phyloP scores from a whole-genome alignment of 1,140 invertebrate species.

The Cherax quadricarinatus region DNA sequence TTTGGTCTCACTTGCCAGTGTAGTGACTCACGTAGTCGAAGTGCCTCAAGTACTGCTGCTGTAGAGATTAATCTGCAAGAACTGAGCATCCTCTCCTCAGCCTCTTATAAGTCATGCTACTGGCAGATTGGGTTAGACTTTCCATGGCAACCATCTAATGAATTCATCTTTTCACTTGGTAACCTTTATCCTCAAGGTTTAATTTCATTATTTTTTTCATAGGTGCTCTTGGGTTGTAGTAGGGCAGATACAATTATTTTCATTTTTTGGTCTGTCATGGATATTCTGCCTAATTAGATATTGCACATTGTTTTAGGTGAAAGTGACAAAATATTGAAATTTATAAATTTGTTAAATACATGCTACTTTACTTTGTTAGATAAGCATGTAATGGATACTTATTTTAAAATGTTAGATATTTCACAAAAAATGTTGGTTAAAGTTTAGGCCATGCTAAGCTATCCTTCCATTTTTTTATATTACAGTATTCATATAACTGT shows the following conservation, averaged over 20 bases:
- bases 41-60: slow-evolving; percentile 68
- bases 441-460: slow-evolving; percentile 47
- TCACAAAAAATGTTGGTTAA: slow-evolving; percentile 58
- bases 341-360: slow-evolving; percentile 56
- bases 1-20: slow-evolving; percentile 61
- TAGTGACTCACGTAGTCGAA: slow-evolving; percentile 69
- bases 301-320: slow-evolving; percentile 63
- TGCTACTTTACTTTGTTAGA: slow-evolving; percentile 58
- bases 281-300: slow-evolving; percentile 53
- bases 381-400: slow-evolving; percentile 56
- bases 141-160: slow-evolving; percentile 41
- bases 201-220: background rate
- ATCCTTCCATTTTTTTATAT: slow-evolving; percentile 59
- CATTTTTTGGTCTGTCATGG: slow-evolving; percentile 43
- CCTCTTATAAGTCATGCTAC: slow-evolving; percentile 39
- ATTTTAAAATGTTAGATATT: slow-evolving; percentile 49
- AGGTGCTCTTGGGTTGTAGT: background rate
- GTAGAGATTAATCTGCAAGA: slow-evolving; percentile 64
- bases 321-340: slow-evolving; percentile 41
- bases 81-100: slow-evolving; percentile 61
- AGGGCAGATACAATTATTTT: background rate
- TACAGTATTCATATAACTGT: slow-evolving; percentile 35
- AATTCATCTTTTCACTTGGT: background rate
- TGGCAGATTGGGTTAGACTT: slow-evolving; percentile 41
- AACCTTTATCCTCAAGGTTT: background rate